Evolutionary conservation across 1,140 invertebrate genomes (phyloP).

Genomic region (Micrasema minimum): DNA sequence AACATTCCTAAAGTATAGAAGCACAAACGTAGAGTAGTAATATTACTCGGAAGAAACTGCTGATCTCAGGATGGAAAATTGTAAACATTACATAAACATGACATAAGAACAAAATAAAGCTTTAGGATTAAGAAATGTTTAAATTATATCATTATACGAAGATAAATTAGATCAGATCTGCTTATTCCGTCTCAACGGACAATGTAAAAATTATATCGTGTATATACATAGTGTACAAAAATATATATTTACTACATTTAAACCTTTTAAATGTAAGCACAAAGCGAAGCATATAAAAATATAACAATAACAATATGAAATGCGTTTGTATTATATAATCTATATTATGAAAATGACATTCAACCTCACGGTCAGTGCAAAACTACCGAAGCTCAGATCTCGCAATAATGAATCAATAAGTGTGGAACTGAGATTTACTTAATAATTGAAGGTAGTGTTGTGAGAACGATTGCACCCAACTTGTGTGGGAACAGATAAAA

Average conservation of each 20-base stretch:
- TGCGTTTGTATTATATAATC: constrained; percentile 9
- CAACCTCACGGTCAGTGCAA: background rate
- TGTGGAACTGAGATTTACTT: constrained; percentile 48
- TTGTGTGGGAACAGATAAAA: constrained; percentile 51
- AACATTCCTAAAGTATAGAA: constrained; percentile 30
- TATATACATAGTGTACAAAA: constrained; percentile 54
- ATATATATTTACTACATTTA: constrained; percentile 44
- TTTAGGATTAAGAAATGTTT: constrained; percentile 47
- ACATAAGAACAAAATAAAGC: constrained; percentile 50
- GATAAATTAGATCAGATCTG: constrained; percentile 48
- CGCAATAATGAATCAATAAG: constrained; percentile 50
- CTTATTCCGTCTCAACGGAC: constrained; percentile 44
- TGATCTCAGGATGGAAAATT: constrained; percentile 39
- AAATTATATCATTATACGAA: constrained; percentile 43
- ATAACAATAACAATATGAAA: background rate
- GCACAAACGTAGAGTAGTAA: constrained; percentile 9
- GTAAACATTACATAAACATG: constrained; percentile 48
- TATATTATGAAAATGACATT: constrained; percentile 6
- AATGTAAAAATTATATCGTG: constrained; percentile 47
- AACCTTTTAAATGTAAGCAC: constrained; percentile 29
- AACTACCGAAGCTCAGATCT: background rate
- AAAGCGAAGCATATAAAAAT: constrained; percentile 40
- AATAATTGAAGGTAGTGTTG: constrained; percentile 47
- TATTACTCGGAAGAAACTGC: constrained; percentile 9
- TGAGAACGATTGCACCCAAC: constrained; percentile 48